These are phyloP conservation scores for Anolis apletophallus DNA, from an alignment of 2,797 vertebrate genomes.

Conservation along the genomic window DNA sequence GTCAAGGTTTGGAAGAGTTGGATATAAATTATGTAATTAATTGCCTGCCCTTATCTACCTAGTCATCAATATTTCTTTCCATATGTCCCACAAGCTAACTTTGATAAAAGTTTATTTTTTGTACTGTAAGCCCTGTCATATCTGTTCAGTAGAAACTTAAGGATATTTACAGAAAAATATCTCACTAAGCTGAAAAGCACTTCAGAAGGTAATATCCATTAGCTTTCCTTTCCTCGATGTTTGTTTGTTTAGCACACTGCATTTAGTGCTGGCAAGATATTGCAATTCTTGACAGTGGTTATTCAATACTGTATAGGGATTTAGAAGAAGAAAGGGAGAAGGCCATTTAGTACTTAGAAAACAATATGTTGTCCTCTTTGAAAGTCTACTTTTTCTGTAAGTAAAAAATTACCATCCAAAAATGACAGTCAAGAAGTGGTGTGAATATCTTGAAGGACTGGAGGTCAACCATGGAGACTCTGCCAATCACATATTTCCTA, in stretches of 20 bases:
- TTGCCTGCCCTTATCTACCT: neutral
- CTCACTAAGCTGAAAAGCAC: neutral
- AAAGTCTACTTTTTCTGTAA: constrained; percentile 44
- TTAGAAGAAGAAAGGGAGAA: constrained; percentile 41
- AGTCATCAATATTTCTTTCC: neutral
- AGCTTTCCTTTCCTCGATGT: no score
- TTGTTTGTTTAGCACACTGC: neutral
- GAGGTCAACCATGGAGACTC: no score
- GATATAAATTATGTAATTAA: neutral
- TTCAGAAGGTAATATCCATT: no score
- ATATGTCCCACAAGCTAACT: neutral
- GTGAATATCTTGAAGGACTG: neutral
- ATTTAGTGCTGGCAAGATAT: constrained; percentile 8
- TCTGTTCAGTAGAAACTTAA: neutral
- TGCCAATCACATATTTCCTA: neutral
- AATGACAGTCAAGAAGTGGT: constrained; percentile 19
- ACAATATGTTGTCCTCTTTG: neutral
- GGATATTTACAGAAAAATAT: rapidly evolving
- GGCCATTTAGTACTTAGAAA: neutral
- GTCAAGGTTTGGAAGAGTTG: neutral
- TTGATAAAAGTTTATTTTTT: no score
- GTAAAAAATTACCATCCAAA: constrained; percentile 33
- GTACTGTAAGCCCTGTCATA: no score
- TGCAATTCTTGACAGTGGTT: constrained; percentile 34
- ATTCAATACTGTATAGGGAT: constrained; percentile 46